phyloP scores from a whole-genome alignment of 2,888 invertebrate genomes.

The Nomada ferruginata region DNA sequence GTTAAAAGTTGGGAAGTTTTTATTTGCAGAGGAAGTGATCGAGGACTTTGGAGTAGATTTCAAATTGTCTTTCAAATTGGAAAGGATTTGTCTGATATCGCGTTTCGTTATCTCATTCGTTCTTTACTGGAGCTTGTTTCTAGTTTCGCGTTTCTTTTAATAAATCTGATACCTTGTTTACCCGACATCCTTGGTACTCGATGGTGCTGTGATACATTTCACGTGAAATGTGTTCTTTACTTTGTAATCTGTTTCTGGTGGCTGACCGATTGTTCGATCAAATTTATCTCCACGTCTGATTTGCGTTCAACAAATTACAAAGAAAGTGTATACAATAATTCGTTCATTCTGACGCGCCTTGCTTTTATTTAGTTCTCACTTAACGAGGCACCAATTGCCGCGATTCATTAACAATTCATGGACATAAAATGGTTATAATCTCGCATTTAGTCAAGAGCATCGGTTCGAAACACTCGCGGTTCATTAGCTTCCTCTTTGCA shows the following conservation, averaged over 20 bases:
- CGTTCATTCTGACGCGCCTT: too few species aligned
- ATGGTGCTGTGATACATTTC: background rate
- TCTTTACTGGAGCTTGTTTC: background rate
- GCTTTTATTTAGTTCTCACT: too few species aligned
- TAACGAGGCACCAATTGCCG: background rate
- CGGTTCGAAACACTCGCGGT: conserved; percentile 32
- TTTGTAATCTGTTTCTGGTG: too few species aligned
- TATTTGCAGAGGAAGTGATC: background rate
- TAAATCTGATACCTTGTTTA: background rate
- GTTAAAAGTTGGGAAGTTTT: too few species aligned
- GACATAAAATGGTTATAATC: conserved; percentile 27
- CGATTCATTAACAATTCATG: conserved; percentile 17
- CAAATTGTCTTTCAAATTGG: background rate
- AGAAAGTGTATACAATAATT: background rate
- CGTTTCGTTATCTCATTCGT: background rate
- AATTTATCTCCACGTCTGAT: too few species aligned
- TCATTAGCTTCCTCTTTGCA: conserved; percentile 65
- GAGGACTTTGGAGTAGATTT: background rate
- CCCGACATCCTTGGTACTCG: background rate
- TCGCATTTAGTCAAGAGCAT: conserved; percentile 5
- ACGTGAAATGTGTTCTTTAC: background rate
- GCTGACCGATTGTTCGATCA: too few species aligned
- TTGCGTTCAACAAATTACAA: background rate
- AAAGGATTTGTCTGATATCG: background rate
- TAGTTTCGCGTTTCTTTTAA: background rate